These are phyloP conservation scores for Urosaurus nigricauda DNA, from an alignment of 2,797 vertebrate species.

Conservation along the genomic window DNA sequence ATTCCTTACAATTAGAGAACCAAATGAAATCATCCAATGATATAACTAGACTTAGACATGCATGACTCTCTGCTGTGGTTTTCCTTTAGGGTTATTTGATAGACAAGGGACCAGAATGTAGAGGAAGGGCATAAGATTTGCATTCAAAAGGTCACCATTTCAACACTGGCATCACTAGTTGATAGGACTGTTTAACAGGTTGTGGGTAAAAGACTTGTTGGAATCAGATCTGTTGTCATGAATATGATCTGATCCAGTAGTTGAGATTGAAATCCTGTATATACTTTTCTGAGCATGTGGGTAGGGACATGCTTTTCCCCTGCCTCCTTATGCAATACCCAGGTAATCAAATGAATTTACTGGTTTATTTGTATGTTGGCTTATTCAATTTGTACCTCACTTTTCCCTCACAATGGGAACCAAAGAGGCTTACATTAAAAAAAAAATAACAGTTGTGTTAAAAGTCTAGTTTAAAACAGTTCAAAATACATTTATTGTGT, in stretches of 20 bases:
- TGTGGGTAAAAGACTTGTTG: not conserved
- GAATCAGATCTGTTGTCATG: too few species aligned
- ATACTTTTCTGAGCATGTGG: too few species aligned
- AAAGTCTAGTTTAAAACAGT: too few species aligned
- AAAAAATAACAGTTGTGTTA: too few species aligned
- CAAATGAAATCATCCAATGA: not conserved
- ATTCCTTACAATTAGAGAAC: not conserved
- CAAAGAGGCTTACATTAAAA: not conserved
- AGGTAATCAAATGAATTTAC: too few species aligned
- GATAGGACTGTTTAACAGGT: not conserved
- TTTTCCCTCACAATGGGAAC: not conserved
- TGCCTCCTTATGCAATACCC: too few species aligned
- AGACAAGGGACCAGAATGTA: not conserved
- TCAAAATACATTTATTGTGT: too few species aligned
- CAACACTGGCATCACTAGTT: not conserved
- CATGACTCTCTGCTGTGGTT: not conserved
- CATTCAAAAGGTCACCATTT: not conserved
- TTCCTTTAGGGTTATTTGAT: not conserved
- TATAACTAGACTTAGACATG: not conserved
- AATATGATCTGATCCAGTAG: too few species aligned
- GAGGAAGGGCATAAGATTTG: too few species aligned
- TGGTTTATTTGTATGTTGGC: not conserved
- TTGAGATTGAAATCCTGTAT: too few species aligned
- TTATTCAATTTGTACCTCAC: not conserved
- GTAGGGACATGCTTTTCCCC: too few species aligned